Evolutionary conservation across 2,888 invertebrate species (phyloP).

Genomic region (Chironomus tentans): DNA sequence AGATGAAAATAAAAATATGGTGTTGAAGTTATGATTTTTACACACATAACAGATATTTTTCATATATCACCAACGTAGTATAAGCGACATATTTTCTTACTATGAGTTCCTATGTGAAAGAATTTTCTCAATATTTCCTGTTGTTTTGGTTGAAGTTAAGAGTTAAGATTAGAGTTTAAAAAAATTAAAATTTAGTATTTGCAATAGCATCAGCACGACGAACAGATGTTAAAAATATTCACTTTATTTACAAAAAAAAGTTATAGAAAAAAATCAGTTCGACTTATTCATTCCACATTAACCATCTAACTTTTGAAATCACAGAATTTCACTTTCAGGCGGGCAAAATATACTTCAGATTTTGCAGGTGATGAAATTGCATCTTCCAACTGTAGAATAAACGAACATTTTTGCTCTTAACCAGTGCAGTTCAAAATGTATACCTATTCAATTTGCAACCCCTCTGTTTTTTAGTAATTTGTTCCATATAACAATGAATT

Average conservation of each 20-base stretch:
- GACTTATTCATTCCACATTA: too few species aligned
- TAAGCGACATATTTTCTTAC: too few species aligned
- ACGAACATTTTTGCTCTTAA: background rate
- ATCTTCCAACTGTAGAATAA: background rate
- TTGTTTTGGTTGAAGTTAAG: too few species aligned
- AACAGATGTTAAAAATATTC: background rate
- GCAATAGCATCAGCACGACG: constrained; percentile 14
- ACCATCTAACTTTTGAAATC: too few species aligned
- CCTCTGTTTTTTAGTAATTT: background rate
- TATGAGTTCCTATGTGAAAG: too few species aligned
- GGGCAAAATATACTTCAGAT: background rate
- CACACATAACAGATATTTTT: constrained; percentile 9
- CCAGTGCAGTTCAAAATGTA: background rate
- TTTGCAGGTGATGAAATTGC: constrained; percentile 8
- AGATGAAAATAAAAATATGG: background rate
- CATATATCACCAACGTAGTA: background rate
- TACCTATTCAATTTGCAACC: constrained; percentile 2
- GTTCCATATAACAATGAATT: background rate
- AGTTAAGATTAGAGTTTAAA: too few species aligned
- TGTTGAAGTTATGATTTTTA: background rate
- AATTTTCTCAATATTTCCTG: too few species aligned
- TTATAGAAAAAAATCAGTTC: too few species aligned
- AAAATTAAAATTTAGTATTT: background rate
- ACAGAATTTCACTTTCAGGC: too few species aligned
- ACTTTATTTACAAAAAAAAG: background rate